A percentile compares a stretch with the other conserved stretches of the same genome.
Conservation (phyloP, 2,113 vertebrate species). For the Oreochromis tanganicae region DNA sequence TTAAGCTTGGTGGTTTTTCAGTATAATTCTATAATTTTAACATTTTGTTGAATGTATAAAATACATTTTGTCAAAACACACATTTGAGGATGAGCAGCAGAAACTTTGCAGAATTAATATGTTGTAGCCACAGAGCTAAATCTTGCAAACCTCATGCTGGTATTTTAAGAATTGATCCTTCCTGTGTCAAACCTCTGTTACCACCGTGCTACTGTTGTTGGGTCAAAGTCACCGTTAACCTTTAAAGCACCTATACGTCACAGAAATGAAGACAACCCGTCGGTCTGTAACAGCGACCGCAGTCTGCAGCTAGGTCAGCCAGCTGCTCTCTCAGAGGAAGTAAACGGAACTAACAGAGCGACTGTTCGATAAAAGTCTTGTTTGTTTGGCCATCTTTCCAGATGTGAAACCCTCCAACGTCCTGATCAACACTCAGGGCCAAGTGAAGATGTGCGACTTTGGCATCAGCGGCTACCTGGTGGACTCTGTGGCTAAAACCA, state of each 20-base stretch:
- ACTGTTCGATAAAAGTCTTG: not conserved
- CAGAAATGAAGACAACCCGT: not conserved
- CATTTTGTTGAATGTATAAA: not conserved
- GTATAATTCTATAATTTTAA: not conserved
- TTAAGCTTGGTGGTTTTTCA: not conserved
- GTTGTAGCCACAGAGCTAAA: not conserved
- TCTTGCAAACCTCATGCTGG: not conserved
- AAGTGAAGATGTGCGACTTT: slow-evolving; percentile 99
- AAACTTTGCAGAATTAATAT: accelerated
- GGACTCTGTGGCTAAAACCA: slow-evolving; percentile 94
- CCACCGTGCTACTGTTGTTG: not conserved
- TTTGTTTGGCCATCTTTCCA: slow-evolving; percentile 25
- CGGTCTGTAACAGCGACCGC: not conserved
- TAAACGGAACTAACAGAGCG: not conserved
- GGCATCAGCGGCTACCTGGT: slow-evolving; percentile 97
- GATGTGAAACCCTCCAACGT: slow-evolving; percentile 98
- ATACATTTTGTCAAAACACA: not conserved
- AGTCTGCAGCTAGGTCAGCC: not conserved
- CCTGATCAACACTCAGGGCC: slow-evolving; percentile 91
- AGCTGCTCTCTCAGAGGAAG: not conserved
- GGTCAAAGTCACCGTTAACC: not conserved
- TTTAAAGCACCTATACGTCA: not conserved
- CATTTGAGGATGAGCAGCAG: not conserved
- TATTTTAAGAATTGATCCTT: not conserved
- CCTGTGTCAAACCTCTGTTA: not conserved